Conservation (phyloP, 2,797 vertebrate species). For the Mormyrus hasselquistii region DNA sequence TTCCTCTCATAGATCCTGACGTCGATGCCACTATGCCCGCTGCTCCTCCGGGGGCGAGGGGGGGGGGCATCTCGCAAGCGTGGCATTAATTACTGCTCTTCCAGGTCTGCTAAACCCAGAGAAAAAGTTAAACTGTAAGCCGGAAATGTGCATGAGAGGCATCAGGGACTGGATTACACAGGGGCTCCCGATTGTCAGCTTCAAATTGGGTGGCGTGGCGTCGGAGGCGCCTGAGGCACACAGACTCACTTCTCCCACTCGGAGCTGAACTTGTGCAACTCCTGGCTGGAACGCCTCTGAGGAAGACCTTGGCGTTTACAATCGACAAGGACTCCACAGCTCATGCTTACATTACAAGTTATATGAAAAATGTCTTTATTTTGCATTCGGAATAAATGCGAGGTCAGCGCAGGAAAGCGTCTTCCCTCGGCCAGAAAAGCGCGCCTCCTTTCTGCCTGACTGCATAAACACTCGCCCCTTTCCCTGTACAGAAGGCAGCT, state of each 20-base stretch:
- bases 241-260: neutral
- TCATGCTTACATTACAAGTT: neutral
- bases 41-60: neutral
- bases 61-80: neutral
- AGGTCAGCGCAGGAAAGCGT: neutral
- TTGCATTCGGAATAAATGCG: neutral
- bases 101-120: neutral
- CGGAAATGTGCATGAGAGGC: neutral
- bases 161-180: neutral
- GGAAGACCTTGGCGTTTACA: neutral
- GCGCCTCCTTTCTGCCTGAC: neutral
- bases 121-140: neutral
- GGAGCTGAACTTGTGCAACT: neutral
- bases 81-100: neutral
- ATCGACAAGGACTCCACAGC: neutral
- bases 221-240: neutral
- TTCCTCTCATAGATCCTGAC: neutral
- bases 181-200: neutral
- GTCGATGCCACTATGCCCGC: neutral
- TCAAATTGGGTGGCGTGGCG: neutral
- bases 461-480: neutral
- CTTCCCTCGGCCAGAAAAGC: neutral
- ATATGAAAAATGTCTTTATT: neutral
- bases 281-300: neutral
- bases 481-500: neutral